phyloP scores from a whole-genome alignment of 2,113 vertebrate genomes.

The Enhydra lutris region DNA sequence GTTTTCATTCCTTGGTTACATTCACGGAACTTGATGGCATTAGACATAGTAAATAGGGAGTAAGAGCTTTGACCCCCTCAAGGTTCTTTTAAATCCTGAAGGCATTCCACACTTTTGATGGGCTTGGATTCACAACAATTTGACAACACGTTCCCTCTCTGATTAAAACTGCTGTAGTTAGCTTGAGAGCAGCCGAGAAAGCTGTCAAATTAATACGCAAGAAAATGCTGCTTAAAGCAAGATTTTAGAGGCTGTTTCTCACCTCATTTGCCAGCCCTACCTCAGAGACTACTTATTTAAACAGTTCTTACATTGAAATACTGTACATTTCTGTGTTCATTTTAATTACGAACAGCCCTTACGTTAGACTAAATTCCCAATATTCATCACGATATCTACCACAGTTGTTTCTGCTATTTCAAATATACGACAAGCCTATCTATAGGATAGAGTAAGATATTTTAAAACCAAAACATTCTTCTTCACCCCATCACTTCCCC shows the following conservation, averaged over 20 bases:
- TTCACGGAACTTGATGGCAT: neutral
- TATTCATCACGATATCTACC: neutral
- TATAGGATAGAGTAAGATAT: neutral
- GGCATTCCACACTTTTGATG: constrained; percentile 32
- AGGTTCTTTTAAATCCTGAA: constrained; percentile 48
- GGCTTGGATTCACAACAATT: constrained; percentile 14
- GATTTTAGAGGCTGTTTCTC: constrained; percentile 45
- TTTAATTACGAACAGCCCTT: constrained; percentile 33
- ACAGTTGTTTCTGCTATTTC: neutral
- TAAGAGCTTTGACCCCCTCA: constrained; percentile 41
- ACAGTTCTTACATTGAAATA: neutral
- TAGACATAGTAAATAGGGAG: constrained; percentile 26
- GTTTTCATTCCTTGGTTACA: constrained; percentile 12
- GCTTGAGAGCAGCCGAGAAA: constrained; percentile 23
- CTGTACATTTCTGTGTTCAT: neutral
- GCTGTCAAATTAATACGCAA: constrained; percentile 67
- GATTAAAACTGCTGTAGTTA: constrained; percentile 57
- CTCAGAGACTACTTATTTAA: constrained; percentile 59
- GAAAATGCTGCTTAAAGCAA: constrained; percentile 62
- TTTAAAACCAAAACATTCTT: neutral
- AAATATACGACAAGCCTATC: neutral
- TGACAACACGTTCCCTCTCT: constrained; percentile 40
- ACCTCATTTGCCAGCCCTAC: constrained; percentile 36
- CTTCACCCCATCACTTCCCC: rapidly evolving
- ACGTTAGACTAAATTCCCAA: neutral